Evolutionary conservation across 2,797 vertebrate genomes (phyloP).

Genomic region (Pseudomugil gertrudae): DNA sequence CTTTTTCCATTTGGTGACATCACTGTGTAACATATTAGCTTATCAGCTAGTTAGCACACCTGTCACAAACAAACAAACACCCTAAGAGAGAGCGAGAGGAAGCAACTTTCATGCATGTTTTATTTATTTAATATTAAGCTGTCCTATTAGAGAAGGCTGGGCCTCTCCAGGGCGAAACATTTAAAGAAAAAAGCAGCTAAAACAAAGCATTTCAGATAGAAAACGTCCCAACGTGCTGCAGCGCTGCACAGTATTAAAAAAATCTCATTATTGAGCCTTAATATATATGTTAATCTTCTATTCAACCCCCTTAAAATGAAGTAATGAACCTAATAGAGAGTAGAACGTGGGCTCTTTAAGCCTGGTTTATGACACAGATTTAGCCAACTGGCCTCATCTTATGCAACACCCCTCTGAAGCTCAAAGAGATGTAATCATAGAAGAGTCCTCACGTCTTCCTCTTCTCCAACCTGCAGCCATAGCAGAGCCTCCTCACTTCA

Average conservation of each 20-base stretch:
- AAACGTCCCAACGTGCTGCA: neutral
- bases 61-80: neutral
- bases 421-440: conserved; percentile 41
- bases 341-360: neutral
- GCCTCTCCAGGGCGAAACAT: neutral
- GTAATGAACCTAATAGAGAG: neutral
- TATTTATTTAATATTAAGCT: neutral
- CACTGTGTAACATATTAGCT: neutral
- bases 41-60: neutral
- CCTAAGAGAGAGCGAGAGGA: too few relatives aligned
- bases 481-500: conserved; percentile 44
- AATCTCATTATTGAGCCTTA: neutral
- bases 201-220: neutral
- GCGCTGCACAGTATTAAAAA: neutral
- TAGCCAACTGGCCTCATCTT: neutral
- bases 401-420: conserved; percentile 36
- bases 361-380: conserved; percentile 18
- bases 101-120: neutral
- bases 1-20: neutral
- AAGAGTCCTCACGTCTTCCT: conserved; percentile 72
- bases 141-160: neutral
- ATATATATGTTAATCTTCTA: neutral
- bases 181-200: neutral
- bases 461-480: conserved; percentile 57
- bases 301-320: neutral